These are phyloP conservation scores for Agapornis canus DNA, from an alignment of 2,797 vertebrate genomes.

Conservation along the genomic window DNA sequence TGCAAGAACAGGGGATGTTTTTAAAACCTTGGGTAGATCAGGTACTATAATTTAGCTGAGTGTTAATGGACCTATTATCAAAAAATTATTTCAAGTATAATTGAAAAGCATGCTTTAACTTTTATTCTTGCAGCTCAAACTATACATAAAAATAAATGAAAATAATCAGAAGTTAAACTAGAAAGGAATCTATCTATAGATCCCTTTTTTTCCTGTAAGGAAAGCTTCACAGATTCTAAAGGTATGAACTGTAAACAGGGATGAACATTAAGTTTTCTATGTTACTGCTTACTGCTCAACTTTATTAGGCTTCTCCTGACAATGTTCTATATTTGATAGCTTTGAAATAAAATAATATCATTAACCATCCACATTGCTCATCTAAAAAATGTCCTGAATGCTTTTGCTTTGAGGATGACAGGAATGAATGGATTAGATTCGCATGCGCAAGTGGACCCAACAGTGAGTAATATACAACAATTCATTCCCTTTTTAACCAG, in stretches of 20 bases:
- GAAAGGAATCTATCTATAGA: not conserved
- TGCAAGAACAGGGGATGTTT: not conserved
- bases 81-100: not conserved
- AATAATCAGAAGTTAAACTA: not conserved
- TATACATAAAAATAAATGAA: not conserved
- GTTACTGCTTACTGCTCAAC: not conserved
- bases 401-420: not conserved
- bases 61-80: not conserved
- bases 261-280: not conserved
- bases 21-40: not conserved
- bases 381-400: not conserved
- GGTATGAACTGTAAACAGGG: not conserved
- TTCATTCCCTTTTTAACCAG: slow-evolving; percentile 16
- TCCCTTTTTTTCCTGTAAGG: not conserved
- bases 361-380: not conserved
- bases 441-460: not conserved
- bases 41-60: not conserved
- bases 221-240: not conserved
- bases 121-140: not conserved
- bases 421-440: not conserved
- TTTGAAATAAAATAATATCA: not conserved
- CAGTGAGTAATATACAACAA: not conserved
- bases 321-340: not conserved
- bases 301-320: not conserved
- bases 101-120: not conserved